Percentiles rank a stretch among this genome's conserved stretches.
Evolutionary conservation across 2,888 invertebrate species (phyloP).

Genomic region (Trypoxylon attenuatum): DNA sequence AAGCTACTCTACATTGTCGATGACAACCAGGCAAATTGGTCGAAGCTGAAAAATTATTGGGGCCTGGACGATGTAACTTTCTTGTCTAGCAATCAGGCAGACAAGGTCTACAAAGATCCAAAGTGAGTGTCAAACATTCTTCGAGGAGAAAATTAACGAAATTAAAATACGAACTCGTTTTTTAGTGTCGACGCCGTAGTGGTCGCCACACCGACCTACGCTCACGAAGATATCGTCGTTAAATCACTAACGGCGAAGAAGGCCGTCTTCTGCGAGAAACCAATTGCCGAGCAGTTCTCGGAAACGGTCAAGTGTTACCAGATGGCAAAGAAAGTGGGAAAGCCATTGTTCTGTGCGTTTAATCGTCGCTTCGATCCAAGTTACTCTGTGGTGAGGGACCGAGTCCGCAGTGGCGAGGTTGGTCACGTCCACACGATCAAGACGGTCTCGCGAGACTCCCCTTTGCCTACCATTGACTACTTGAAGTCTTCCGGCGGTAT

Average conservation of each 20-base stretch:
- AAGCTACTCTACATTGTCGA: constrained; percentile 78
- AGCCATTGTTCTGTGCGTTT: constrained; percentile 80
- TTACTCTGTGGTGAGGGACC: constrained; percentile 75
- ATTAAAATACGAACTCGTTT: neutral
- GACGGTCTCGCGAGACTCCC: constrained; percentile 80
- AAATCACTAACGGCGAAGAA: constrained; percentile 77
- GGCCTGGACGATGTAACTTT: constrained; percentile 75
- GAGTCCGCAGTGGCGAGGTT: constrained; percentile 77
- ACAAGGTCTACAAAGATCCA: constrained; percentile 76
- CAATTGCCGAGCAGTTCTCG: constrained; percentile 78
- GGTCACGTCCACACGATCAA: constrained; percentile 81
- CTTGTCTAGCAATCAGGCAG: constrained; percentile 75
- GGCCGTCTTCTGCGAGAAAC: constrained; percentile 83
- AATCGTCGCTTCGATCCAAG: constrained; percentile 83
- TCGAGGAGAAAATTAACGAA: neutral
- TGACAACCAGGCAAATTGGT: constrained; percentile 74
- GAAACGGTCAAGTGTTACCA: constrained; percentile 78
- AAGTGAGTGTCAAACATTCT: constrained; percentile 69
- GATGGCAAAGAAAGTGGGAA: constrained; percentile 76
- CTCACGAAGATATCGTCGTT: constrained; percentile 78
- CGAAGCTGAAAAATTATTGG: constrained; percentile 76
- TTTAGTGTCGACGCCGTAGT: constrained; percentile 76
- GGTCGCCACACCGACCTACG: constrained; percentile 78
- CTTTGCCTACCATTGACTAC: constrained; percentile 80
- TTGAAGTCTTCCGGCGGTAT: constrained; percentile 80